Conservation (phyloP, 2,113 vertebrate species). For the Tenrec ecaudatus region DNA sequence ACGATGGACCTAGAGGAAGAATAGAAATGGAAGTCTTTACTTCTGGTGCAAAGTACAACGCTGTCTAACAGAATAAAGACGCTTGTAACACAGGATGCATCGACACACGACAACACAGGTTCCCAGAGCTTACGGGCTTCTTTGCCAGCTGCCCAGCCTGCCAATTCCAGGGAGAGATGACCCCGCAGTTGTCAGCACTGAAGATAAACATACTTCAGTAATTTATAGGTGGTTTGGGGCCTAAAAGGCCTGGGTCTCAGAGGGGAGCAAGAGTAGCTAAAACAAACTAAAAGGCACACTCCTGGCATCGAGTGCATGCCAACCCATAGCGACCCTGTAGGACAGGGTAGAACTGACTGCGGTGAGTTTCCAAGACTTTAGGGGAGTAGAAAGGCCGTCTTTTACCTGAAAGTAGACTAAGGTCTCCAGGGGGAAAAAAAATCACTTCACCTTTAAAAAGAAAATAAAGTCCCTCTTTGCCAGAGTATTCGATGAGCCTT, state of each 20-base stretch:
- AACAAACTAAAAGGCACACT: too few relatives aligned
- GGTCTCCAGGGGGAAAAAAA: not conserved
- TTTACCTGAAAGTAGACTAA: not conserved
- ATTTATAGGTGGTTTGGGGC: not conserved
- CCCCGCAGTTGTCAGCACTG: not conserved
- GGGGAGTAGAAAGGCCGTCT: too few relatives aligned
- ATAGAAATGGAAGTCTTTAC: not conserved
- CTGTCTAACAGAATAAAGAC: not conserved
- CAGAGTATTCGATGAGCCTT: slow-evolving; percentile 6
- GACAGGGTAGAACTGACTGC: too few relatives aligned
- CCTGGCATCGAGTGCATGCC: too few relatives aligned
- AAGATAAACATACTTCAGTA: not conserved
- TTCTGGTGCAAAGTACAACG: not conserved
- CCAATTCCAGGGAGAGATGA: not conserved
- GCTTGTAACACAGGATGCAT: not conserved
- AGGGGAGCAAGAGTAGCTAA: not conserved
- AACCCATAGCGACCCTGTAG: too few relatives aligned
- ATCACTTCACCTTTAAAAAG: not conserved
- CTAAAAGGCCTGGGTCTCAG: not conserved
- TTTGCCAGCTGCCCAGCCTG: not conserved
- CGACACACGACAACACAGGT: not conserved
- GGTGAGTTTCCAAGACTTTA: too few relatives aligned
- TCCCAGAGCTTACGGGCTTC: not conserved
- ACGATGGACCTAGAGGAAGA: slow-evolving; percentile 92
- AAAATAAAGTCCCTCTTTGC: not conserved